A percentile compares a stretch with the other conserved stretches of the same genome.
These are phyloP conservation scores for Stichopus chloronotus DNA, from an alignment of 35 echinoderm and acorn worm genomes.

Conservation along the genomic window DNA sequence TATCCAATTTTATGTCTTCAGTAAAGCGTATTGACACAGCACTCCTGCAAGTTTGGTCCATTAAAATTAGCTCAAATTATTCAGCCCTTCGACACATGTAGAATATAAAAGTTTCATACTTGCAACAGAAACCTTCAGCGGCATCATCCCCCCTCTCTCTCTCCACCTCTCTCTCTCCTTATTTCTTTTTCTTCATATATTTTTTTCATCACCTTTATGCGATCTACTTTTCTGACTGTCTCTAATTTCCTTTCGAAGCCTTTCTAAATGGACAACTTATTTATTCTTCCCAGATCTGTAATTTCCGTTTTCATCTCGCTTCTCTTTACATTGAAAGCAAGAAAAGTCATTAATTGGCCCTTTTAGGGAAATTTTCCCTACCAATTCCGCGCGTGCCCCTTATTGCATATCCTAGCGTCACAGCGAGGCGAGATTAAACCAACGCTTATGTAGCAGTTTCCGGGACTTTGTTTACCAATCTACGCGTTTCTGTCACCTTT, in stretches of 20 bases:
- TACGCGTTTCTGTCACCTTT: constrained; percentile 55
- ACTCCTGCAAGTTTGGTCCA: not conserved
- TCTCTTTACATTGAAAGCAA: constrained; percentile 61
- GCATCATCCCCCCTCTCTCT: not conserved
- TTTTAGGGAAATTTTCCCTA: constrained; percentile 50
- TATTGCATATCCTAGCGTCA: constrained; percentile 30
- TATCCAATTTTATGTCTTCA: constrained; percentile 18
- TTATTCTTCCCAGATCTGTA: constrained; percentile 53
- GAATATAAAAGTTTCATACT: not conserved
- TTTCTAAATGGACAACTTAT: constrained; percentile 58
- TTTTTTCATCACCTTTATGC: constrained; percentile 6
- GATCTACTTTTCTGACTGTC: constrained; percentile 26
- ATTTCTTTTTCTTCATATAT: not conserved
- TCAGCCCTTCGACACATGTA: not conserved
- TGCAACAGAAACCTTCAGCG: not conserved
- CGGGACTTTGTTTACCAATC: constrained; percentile 39
- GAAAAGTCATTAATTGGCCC: constrained; percentile 63
- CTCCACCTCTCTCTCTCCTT: not conserved
- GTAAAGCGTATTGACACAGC: constrained; percentile 32
- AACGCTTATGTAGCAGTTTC: constrained; percentile 51
- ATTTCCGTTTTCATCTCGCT: constrained; percentile 51
- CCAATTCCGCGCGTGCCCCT: constrained; percentile 36
- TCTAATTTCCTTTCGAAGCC: constrained; percentile 49
- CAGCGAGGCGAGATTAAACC: constrained; percentile 5
- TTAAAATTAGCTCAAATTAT: constrained; percentile 38